Conservation (phyloP, 2,888 invertebrate genomes). For the Diploptera punctata region DNA sequence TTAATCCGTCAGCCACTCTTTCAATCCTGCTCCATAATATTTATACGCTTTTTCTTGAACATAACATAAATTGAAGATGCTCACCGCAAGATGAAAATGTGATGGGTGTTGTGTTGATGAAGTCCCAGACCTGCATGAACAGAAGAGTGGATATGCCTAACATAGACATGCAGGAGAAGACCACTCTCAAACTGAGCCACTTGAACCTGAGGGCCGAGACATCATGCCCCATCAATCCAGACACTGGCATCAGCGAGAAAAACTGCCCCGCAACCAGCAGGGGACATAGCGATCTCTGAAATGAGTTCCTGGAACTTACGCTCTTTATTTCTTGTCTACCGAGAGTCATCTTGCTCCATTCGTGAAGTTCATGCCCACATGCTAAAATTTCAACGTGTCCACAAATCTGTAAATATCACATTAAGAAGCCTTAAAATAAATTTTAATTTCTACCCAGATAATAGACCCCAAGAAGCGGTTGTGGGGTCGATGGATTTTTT, state of each 20-base stretch:
- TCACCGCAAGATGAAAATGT: neutral
- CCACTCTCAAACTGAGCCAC: neutral
- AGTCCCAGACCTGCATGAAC: neutral
- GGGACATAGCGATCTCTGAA: constrained; percentile 9
- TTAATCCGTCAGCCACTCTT: too few relatives aligned
- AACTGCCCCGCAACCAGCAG: neutral
- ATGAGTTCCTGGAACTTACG: neutral
- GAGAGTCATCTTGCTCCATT: too few relatives aligned
- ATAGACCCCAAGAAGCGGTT: too few relatives aligned
- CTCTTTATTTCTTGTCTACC: too few relatives aligned
- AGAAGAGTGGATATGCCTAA: neutral
- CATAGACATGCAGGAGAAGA: neutral
- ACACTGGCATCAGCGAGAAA: constrained; percentile 5
- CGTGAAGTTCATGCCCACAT: too few relatives aligned
- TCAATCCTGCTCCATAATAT: too few relatives aligned
- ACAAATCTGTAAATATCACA: too few relatives aligned
- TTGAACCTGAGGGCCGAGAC: neutral
- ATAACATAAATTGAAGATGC: neutral
- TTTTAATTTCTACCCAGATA: too few relatives aligned
- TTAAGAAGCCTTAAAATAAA: too few relatives aligned
- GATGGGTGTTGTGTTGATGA: neutral
- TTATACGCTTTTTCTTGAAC: too few relatives aligned
- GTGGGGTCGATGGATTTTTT: too few relatives aligned
- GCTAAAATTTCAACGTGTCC: too few relatives aligned
- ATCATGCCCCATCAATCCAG: neutral